Conservation (phyloP, 2,797 vertebrate genomes). For the Brachyalestes nurse region DNA sequence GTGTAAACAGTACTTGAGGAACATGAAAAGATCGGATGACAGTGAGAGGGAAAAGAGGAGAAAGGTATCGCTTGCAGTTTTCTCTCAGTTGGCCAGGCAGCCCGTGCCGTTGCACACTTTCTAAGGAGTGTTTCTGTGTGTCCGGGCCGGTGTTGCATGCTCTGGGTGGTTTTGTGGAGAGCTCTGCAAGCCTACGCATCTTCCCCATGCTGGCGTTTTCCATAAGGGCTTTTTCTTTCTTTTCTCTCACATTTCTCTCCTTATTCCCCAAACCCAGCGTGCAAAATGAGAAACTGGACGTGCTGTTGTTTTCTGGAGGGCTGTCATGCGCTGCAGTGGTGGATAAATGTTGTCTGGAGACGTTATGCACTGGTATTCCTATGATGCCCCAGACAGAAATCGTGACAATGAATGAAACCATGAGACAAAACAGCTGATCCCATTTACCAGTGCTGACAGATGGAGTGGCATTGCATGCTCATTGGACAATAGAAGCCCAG, state of each 20-base stretch:
- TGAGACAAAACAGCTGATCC: background rate
- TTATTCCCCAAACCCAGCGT: background rate
- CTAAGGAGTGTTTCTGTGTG: conserved; percentile 69
- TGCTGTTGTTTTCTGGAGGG: background rate
- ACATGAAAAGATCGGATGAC: conserved; percentile 87
- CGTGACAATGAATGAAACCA: conserved; percentile 39
- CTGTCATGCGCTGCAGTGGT: background rate
- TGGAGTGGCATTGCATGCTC: background rate
- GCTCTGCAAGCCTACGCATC: conserved; percentile 68
- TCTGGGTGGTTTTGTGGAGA: conserved; percentile 65
- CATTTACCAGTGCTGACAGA: background rate
- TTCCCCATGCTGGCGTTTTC: conserved; percentile 65
- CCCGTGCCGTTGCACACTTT: conserved; percentile 69
- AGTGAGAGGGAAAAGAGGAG: conserved; percentile 86
- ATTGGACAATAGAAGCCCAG: background rate
- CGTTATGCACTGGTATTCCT: background rate
- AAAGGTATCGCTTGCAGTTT: conserved; percentile 85
- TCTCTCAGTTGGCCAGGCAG: conserved; percentile 74
- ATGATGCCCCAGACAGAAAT: background rate
- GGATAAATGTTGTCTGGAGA: background rate
- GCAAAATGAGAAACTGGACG: conserved; percentile 36
- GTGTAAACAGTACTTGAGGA: conserved; percentile 84
- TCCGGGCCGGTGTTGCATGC: conserved; percentile 67
- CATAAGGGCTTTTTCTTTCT: conserved; percentile 60
- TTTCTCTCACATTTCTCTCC: background rate